A percentile compares a stretch with the other conserved stretches of the same genome.
Evolutionary conservation across 2,888 invertebrate genomes (phyloP).

Genomic region (Hydraecia micacea): DNA sequence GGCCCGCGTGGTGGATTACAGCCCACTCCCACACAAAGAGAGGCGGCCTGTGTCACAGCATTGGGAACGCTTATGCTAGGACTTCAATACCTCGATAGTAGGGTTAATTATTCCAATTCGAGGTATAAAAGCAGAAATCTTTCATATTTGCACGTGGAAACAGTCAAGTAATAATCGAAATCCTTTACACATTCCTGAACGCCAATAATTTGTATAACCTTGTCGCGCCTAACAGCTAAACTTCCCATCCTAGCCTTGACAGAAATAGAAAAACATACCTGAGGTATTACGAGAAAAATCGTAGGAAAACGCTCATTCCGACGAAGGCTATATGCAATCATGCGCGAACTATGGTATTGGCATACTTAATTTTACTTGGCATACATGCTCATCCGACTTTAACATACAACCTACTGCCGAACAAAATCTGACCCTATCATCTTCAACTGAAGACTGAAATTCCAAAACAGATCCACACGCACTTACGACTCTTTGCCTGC

Average conservation of each 20-base stretch:
- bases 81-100: too few species aligned
- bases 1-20: too few species aligned
- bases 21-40: rapidly evolving
- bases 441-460: slow-evolving; percentile 25
- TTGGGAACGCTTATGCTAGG: too few species aligned
- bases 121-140: not conserved
- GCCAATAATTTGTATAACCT: slow-evolving; percentile 64
- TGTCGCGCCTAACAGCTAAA: slow-evolving; percentile 43
- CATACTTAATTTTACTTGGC: slow-evolving; percentile 89
- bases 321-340: slow-evolving; percentile 88
- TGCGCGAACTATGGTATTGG: slow-evolving; percentile 87
- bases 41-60: too few species aligned
- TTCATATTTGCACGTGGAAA: not conserved
- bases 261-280: slow-evolving; percentile 82
- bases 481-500: slow-evolving; percentile 34
- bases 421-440: slow-evolving; percentile 51
- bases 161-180: not conserved
- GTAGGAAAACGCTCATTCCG: slow-evolving; percentile 86
- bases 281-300: slow-evolving; percentile 84
- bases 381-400: slow-evolving; percentile 85
- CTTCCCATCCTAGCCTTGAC: slow-evolving; percentile 77
- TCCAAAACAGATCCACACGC: slow-evolving; percentile 14
- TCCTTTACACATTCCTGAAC: slow-evolving; percentile 22
- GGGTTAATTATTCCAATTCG: too few species aligned
- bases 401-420: slow-evolving; percentile 64